Percentiles rank a stretch among this genome's conserved stretches.
phyloP scores from a whole-genome alignment of 2,113 vertebrate genomes.

The Calidris pugnax region DNA sequence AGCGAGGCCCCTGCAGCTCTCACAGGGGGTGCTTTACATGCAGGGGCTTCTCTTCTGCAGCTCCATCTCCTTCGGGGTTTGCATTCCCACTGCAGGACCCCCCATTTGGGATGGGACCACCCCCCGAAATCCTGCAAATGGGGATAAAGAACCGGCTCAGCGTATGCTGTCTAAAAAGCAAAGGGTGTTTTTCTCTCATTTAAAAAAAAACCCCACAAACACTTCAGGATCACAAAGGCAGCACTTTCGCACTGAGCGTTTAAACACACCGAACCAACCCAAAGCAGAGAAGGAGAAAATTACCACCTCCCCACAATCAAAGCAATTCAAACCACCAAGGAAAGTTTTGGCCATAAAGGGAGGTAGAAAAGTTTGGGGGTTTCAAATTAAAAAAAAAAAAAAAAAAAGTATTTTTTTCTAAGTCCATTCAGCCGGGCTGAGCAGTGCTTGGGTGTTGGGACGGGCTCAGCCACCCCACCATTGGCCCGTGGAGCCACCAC shows the following conservation, averaged over 20 bases:
- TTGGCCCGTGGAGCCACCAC: background rate
- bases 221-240: background rate
- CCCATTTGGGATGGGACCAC: background rate
- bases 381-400: too few species aligned
- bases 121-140: background rate
- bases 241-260: background rate
- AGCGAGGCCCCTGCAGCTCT: background rate
- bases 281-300: background rate
- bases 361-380: too few species aligned
- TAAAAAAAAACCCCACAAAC: background rate
- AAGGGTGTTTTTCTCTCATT: background rate
- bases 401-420: background rate
- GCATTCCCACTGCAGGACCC: background rate
- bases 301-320: background rate
- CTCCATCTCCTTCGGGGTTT: background rate
- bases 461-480: background rate
- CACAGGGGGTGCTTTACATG: accelerated
- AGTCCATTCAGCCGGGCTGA: background rate
- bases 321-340: background rate
- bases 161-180: background rate
- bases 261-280: background rate
- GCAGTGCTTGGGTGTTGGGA: background rate
- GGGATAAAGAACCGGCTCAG: background rate
- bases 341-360: too few species aligned
- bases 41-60: background rate